Evolutionary conservation across 2,888 invertebrate genomes (phyloP).

Genomic region (Sesamia inferens): DNA sequence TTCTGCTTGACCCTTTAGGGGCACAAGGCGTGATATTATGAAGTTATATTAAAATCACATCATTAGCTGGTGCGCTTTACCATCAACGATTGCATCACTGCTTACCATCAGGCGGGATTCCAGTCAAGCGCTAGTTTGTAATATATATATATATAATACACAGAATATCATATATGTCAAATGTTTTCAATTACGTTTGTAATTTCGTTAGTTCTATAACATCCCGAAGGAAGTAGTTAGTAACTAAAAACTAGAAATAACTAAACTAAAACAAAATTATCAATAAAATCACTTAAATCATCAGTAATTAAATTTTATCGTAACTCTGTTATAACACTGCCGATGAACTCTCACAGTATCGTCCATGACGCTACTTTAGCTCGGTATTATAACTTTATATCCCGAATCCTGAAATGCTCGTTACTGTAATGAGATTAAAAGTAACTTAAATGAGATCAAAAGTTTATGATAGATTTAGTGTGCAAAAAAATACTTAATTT

Average conservation of each 20-base stretch:
- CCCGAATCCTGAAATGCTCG: slow-evolving; percentile 17
- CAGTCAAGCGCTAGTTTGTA: too few relatives aligned
- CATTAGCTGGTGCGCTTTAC: too few relatives aligned
- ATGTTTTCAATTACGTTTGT: background rate
- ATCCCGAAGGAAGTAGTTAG: background rate
- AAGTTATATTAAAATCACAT: too few relatives aligned
- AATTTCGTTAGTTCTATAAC: background rate
- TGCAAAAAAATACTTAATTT: slow-evolving; percentile 10
- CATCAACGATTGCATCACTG: too few relatives aligned
- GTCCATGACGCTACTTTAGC: slow-evolving; percentile 9
- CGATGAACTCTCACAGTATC: slow-evolving; percentile 1
- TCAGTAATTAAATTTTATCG: background rate
- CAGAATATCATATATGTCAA: background rate
- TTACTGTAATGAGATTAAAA: slow-evolving; percentile 30
- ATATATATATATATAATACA: too few relatives aligned
- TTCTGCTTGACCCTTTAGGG: too few relatives aligned
- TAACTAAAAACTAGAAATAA: background rate
- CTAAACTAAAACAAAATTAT: background rate
- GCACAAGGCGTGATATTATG: too few relatives aligned
- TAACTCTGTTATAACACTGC: background rate
- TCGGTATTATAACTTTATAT: slow-evolving; percentile 31
- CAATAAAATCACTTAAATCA: background rate
- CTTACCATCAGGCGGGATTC: too few relatives aligned
- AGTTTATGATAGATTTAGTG: slow-evolving; percentile 18
- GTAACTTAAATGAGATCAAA: slow-evolving; percentile 35